Base-by-base conservation (phyloP, 2,797 vertebrate genomes). In the Galagoides demidoff region DNA sequence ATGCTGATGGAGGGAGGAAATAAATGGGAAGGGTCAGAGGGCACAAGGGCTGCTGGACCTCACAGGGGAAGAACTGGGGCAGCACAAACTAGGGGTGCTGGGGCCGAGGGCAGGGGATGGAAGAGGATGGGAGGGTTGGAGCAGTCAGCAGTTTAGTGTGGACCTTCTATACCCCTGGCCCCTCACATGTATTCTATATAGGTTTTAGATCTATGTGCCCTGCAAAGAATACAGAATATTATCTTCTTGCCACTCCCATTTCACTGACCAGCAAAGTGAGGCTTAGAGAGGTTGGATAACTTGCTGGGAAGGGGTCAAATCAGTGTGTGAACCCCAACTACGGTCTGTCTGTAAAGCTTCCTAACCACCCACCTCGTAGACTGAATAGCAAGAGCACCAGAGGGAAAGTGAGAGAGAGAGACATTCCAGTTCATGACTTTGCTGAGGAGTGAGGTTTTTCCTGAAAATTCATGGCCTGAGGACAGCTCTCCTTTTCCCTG, bases 251-350 rank as follows among this genome's bases (percentile, higher is more conserved):
- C 81, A 52, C 52, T 89, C n/a, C 59, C 66, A 86, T 76, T 61
- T 94, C 52, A 61, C 57, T 92, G 82, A 55, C 39, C 22, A 82
- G 43, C 77, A 92, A 71, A 83, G 81, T 43, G 49, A 90, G 59
- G n/a, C 52, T 73, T 45, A 85, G 20, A 23, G 8, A 55, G 29
- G 34, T 7, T 39, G 27, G 31, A 17, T 34, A 31, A 66, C 31
- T 94, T 82, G 20, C 49, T 70, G 27, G 29, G 16, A 61, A 96
- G 13, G 49, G 45, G 37, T 37, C 31, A 89, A 84, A 76, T 13
- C 64, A 59, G 71, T 37, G 29, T 16, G 13, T 66, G 39, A 85
- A 52, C 29, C n/a, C 84, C 45, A 34, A 61, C 45, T 6, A 4
- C n/a, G 49, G 16, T 52, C 45, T 25, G 16, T 37, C 3, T 39